Percentiles rank a stretch among this genome's conserved stretches.
These are phyloP conservation scores for Parotocinclus haroldoi DNA, from an alignment of 2,797 vertebrate genomes.

Conservation along the genomic window DNA sequence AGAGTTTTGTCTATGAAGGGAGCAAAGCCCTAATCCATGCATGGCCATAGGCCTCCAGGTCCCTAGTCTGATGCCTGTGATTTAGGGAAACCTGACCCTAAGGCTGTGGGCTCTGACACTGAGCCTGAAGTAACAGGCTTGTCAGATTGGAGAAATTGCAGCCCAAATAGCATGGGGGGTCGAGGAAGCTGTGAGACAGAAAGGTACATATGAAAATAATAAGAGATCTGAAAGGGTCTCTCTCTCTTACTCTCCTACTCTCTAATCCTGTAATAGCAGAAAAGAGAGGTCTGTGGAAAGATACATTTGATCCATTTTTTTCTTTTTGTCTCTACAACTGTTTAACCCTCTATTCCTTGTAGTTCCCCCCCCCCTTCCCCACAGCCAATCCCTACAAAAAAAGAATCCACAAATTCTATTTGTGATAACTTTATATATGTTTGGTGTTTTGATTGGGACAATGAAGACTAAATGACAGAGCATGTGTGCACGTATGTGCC, in stretches of 20 bases:
- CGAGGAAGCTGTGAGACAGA: not conserved
- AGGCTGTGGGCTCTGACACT: not conserved
- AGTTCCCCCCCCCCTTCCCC: too few relatives aligned
- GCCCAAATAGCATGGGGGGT: not conserved
- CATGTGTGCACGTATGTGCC: not conserved
- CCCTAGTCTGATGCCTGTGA: constrained; percentile 2
- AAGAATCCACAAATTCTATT: too few relatives aligned
- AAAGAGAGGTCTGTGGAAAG: too few relatives aligned
- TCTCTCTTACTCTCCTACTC: too few relatives aligned
- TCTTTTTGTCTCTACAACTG: too few relatives aligned
- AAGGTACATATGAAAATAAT: too few relatives aligned
- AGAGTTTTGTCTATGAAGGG: not conserved
- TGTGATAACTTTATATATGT: too few relatives aligned
- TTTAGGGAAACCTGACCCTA: constrained; percentile 17
- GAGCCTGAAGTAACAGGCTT: not conserved
- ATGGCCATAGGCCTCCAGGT: not conserved
- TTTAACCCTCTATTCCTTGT: too few relatives aligned
- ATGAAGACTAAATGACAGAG: not conserved
- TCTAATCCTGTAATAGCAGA: too few relatives aligned
- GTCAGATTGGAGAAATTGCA: not conserved
- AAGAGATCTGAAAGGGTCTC: too few relatives aligned
- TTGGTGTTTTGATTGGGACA: constrained; percentile 6
- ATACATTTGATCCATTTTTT: too few relatives aligned
- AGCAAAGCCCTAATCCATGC: not conserved
- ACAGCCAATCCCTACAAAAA: too few relatives aligned